A percentile compares a stretch with the other conserved stretches of the same genome.
Conservation (phyloP, 1,140 invertebrate genomes). For the Megathymus violae region DNA sequence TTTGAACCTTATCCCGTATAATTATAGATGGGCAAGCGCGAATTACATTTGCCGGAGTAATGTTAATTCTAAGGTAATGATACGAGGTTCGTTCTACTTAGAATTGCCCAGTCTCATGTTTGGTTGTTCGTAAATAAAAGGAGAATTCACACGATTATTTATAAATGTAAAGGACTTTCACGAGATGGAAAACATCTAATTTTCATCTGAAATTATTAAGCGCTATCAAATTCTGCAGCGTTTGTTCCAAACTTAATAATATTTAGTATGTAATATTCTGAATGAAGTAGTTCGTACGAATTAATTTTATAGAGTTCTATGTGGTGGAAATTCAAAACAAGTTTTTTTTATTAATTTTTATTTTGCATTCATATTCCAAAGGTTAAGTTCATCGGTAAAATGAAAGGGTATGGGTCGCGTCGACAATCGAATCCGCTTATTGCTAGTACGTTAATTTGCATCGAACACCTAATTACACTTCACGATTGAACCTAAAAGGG, state of each 20-base stretch:
- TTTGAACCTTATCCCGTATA: slow-evolving; percentile 51
- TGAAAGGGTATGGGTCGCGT: no score
- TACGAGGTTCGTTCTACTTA: slow-evolving; percentile 57
- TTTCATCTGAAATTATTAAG: slow-evolving; percentile 1
- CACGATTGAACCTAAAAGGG: no score
- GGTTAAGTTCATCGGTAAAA: no score
- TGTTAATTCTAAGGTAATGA: slow-evolving; percentile 78
- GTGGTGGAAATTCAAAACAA: no score
- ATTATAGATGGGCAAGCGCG: slow-evolving; percentile 40
- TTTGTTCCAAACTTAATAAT: not conserved
- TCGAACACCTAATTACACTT: no score
- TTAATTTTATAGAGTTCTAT: not conserved
- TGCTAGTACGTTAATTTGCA: no score
- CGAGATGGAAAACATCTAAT: slow-evolving; percentile 5
- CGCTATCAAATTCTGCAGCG: slow-evolving; percentile 11
- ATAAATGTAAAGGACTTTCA: slow-evolving; percentile 26
- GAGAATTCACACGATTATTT: slow-evolving; percentile 28
- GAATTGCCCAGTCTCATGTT: slow-evolving; percentile 57
- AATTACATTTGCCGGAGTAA: slow-evolving; percentile 50
- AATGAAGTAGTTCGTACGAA: not conserved
- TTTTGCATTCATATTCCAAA: no score
- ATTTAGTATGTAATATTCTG: not conserved
- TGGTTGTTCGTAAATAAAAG: slow-evolving; percentile 25
- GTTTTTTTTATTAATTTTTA: no score
- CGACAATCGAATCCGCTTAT: no score